These are phyloP conservation scores for Panurus biarmicus DNA, from an alignment of 2,113 vertebrate genomes.

Conservation along the genomic window DNA sequence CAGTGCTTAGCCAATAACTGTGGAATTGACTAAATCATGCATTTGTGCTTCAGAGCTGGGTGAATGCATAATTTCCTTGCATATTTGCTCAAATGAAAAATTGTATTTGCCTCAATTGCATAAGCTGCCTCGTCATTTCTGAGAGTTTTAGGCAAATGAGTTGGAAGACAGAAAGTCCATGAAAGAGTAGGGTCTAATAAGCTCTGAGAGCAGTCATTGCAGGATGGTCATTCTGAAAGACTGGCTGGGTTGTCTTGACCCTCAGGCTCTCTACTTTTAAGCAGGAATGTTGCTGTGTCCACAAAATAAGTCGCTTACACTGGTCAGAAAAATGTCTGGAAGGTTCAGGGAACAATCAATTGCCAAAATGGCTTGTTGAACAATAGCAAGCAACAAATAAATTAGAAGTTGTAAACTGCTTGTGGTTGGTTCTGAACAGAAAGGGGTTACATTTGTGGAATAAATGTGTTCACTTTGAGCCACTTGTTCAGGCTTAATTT, in stretches of 20 bases:
- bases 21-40: not conserved
- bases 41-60: not conserved
- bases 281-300: not conserved
- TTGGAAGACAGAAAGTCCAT: not conserved
- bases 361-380: not conserved
- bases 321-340: not conserved
- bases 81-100: constrained; percentile 10
- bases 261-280: not conserved
- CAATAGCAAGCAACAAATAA: constrained; percentile 12
- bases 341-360: not conserved
- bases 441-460: constrained; percentile 30
- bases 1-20: constrained; percentile 13
- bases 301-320: not conserved
- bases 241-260: not conserved
- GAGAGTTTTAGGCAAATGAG: not conserved
- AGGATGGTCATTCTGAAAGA: not conserved
- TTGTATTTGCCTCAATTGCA: not conserved
- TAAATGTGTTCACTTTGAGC: not conserved
- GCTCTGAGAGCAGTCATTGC: not conserved
- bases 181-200: not conserved
- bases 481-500: constrained; percentile 37
- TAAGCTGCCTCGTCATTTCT: not conserved
- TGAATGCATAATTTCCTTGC: not conserved
- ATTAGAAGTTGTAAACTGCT: constrained; percentile 3
- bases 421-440: not conserved